phyloP scores from a whole-genome alignment of 2,797 vertebrate genomes.

The Zalophus californianus region DNA sequence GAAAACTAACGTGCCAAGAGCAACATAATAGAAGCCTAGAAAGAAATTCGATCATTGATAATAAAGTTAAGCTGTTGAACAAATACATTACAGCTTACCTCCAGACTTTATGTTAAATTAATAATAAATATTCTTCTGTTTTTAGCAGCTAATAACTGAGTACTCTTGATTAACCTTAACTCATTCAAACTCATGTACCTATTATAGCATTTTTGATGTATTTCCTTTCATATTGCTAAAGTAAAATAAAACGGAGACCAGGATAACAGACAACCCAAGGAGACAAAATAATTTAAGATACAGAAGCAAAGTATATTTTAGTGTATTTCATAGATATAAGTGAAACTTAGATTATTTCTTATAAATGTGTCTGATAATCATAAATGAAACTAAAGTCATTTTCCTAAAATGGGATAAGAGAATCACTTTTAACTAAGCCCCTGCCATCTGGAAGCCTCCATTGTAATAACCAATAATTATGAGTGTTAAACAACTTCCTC shows the following conservation, averaged over 20 bases:
- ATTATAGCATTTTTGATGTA: not conserved
- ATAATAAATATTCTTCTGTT: not conserved
- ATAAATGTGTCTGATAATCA: not conserved
- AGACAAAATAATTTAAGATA: not conserved
- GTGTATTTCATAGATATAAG: not conserved
- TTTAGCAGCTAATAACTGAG: not conserved
- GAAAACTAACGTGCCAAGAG: not conserved
- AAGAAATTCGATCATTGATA: not conserved
- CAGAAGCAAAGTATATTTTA: not conserved
- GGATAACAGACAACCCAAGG: not conserved
- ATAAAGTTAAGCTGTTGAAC: not conserved
- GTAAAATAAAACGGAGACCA: not conserved
- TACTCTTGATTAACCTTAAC: not conserved
- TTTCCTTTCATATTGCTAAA: not conserved
- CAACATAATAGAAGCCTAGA: not conserved
- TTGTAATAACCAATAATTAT: not conserved
- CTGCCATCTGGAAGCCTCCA: not conserved
- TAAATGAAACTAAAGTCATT: not conserved
- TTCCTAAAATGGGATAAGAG: not conserved
- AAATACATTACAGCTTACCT: not conserved
- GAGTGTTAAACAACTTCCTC: not conserved
- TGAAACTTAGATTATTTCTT: not conserved
- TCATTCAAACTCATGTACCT: not conserved
- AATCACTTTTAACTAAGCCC: not conserved
- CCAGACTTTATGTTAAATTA: slow-evolving; percentile 14